Evolutionary conservation across 2,888 invertebrate species (phyloP).

Genomic region (Fragum sueziense): DNA sequence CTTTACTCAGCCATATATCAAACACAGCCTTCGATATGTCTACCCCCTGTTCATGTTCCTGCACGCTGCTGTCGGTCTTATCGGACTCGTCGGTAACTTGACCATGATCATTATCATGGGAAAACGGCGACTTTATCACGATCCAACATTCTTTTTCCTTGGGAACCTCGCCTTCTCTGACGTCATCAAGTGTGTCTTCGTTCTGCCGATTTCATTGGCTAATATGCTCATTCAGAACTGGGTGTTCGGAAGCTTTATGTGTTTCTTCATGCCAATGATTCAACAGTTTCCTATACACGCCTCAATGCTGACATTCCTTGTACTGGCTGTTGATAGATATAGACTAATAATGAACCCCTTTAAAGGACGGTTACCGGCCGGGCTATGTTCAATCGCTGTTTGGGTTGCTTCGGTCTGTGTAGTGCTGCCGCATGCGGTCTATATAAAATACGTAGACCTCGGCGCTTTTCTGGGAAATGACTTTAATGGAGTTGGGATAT

Average conservation of each 20-base stretch:
- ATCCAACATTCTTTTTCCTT: conserved; percentile 87
- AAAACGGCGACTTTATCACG: conserved; percentile 85
- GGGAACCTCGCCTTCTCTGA: conserved; percentile 88
- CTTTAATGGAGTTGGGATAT: conserved; percentile 78
- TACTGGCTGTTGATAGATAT: conserved; percentile 88
- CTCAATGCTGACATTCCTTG: conserved; percentile 87
- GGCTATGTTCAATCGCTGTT: conserved; percentile 87
- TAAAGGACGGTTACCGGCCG: conserved; percentile 86
- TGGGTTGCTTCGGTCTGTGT: conserved; percentile 89
- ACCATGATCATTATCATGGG: conserved; percentile 84
- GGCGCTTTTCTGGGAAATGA: conserved; percentile 84
- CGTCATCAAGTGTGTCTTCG: conserved; percentile 87
- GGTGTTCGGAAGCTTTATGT: conserved; percentile 88
- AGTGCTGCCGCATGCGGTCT: conserved; percentile 89
- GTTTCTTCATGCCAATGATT: conserved; percentile 89
- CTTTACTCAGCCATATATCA: conserved; percentile 86
- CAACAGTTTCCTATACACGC: conserved; percentile 89
- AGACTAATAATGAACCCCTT: conserved; percentile 87
- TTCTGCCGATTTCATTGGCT: conserved; percentile 88
- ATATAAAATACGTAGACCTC: conserved; percentile 88
- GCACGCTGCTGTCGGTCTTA: conserved; percentile 84
- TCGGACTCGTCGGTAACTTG: conserved; percentile 86
- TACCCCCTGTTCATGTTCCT: conserved; percentile 87
- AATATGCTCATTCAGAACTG: conserved; percentile 89
- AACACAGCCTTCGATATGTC: conserved; percentile 84